Percentiles rank a stretch among this genome's conserved stretches.
Conservation (phyloP, 64 coral and sea anemone species). For the Dendrophyllia cribrosa region DNA sequence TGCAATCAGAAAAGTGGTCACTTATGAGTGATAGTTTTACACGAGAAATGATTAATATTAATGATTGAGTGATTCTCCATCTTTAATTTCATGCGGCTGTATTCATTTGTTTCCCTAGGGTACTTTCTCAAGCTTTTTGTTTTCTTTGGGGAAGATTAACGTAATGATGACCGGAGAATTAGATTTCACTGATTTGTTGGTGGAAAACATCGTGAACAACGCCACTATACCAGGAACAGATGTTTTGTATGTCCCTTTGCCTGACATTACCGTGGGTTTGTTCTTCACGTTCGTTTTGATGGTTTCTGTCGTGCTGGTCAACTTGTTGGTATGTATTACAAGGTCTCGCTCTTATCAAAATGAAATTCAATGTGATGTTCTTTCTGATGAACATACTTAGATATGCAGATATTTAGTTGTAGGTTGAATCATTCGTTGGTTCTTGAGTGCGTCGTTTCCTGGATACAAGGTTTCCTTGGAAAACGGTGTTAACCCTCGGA, state of each 20-base stretch:
- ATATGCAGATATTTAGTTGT: too few relatives aligned
- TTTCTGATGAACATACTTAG: too few relatives aligned
- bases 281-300: conserved; percentile 75
- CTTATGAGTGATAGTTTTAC: too few relatives aligned
- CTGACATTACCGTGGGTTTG: conserved; percentile 29
- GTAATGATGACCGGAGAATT: conserved; percentile 89
- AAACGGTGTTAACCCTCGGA: too few relatives aligned
- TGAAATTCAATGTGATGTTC: not conserved
- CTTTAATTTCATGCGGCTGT: too few relatives aligned
- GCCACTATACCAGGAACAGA: conserved; percentile 42
- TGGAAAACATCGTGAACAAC: conserved; percentile 49
- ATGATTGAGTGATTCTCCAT: too few relatives aligned
- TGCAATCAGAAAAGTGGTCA: too few relatives aligned
- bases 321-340: conserved; percentile 74
- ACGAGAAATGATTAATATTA: too few relatives aligned
- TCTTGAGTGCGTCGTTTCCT: too few relatives aligned
- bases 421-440: too few relatives aligned
- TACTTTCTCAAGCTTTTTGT: conserved; percentile 49
- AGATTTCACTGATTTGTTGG: conserved; percentile 74
- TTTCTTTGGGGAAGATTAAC: conserved; percentile 67
- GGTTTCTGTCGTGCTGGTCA: conserved; percentile 85
- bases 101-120: conserved; percentile 13
- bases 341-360: not conserved
- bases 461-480: too few relatives aligned
- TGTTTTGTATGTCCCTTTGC: conserved; percentile 74